Conservation (phyloP, 2,113 vertebrate genomes). For the Melozone crissalis region DNA sequence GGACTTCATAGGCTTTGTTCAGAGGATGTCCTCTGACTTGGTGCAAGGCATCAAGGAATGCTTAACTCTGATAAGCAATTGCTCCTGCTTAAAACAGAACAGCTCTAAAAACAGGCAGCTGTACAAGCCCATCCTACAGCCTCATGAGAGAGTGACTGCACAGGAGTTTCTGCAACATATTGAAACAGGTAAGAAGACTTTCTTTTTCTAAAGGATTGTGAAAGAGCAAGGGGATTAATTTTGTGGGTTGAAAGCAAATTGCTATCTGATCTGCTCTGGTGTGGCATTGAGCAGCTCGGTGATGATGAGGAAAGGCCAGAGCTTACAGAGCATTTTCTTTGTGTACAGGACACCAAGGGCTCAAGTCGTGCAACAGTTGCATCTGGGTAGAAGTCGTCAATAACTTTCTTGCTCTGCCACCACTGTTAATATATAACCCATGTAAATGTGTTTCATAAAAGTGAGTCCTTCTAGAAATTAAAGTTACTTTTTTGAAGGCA, state of each 20-base stretch:
- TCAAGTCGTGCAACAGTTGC: not conserved
- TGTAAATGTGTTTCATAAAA: not conserved
- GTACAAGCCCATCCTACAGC: conserved; percentile 64
- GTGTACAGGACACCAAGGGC: not conserved
- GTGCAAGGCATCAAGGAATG: conserved; percentile 59
- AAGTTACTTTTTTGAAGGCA: not conserved
- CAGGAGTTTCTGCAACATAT: conserved; percentile 70
- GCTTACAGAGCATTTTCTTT: not conserved
- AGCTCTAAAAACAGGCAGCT: conserved; percentile 7
- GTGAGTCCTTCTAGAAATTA: not conserved
- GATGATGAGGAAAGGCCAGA: not conserved
- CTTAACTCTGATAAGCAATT: conserved; percentile 56
- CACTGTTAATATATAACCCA: not conserved
- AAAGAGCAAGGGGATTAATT: not conserved
- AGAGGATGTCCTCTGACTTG: conserved; percentile 50
- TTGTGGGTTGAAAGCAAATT: not conserved
- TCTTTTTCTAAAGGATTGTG: not conserved
- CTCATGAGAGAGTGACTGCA: conserved; percentile 65
- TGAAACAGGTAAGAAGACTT: conserved; percentile 62
- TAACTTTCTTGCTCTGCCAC: not conserved
- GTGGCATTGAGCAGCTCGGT: not conserved
- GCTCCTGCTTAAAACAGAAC: conserved; percentile 66
- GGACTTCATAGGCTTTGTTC: conserved; percentile 54
- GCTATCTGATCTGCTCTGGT: not conserved
- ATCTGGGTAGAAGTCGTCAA: not conserved